Base-by-base conservation (phyloP, 37 sponge, comb jelly and placozoan species). In the Cladorhizidae sp. region DNA sequence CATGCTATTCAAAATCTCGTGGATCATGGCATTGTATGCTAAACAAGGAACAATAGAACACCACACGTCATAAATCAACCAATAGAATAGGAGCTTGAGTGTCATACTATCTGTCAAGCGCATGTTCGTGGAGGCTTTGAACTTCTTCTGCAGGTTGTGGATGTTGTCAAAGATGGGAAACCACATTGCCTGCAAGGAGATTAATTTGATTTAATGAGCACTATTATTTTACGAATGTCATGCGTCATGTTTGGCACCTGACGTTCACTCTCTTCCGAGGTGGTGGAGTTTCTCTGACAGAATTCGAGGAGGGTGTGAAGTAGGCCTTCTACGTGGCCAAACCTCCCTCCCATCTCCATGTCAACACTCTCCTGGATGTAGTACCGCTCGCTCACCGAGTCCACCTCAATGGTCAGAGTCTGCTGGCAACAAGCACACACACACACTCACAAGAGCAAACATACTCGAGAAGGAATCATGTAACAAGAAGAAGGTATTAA, bases 1-100 rank as follows among this genome's bases (percentile, higher is more conserved):
- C 85, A 92, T 83, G 54, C 85, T 84, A 64, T 92, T 88, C 41
- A 92, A 74, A 6, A 92, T 70, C 5, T 81, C 57, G 9, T 72
- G 43, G 23, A 81, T 54, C 64, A 86, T 69, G 17, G 38, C 33
- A 45, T 81, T 85, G 50, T 73, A 81, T 45, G 72, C 91, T 90
- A 64, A n/a, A n/a, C n/a, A n/a, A n/a, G n/a, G n/a, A n/a, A n/a
- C n/a, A n/a, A n/a, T n/a, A n/a, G n/a, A n/a, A n/a, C n/a, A n/a
- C n/a, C n/a, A n/a, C n/a, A n/a, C n/a, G n/a, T n/a, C n/a, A n/a
- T n/a, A n/a, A n/a, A n/a, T n/a, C n/a, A n/a, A n/a, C n/a, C 52
- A 11, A 72, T 26, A 42, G 3, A 22, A 20, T 45, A 29, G 18
- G 15, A 8, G 41, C 3, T 49, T 9, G 20, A 56, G n/a, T 33